Conservation (phyloP, 1,140 invertebrate genomes). For the Diachasmimorpha longicaudata region DNA sequence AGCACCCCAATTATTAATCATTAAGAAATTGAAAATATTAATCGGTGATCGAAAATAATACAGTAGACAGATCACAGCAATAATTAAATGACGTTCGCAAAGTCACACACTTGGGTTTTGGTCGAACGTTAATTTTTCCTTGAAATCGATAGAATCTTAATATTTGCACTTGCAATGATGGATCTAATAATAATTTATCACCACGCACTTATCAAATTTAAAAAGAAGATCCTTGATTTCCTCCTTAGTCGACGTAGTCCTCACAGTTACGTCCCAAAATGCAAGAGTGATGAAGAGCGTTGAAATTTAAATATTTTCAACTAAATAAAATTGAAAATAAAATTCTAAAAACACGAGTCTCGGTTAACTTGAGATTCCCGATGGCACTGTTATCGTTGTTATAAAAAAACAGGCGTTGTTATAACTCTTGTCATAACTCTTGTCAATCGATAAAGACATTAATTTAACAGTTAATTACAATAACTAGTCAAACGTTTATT, state of each 20-base stretch:
- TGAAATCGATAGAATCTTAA: neutral
- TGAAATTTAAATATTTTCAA: neutral
- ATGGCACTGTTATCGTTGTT: conserved; percentile 6
- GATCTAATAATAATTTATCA: neutral
- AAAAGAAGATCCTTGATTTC: neutral
- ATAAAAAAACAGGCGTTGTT: neutral
- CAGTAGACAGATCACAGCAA: conserved; percentile 3
- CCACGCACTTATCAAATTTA: neutral
- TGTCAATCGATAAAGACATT: neutral
- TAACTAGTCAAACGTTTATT: neutral
- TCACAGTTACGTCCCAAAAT: neutral
- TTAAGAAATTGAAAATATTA: conserved; percentile 4
- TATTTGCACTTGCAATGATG: neutral
- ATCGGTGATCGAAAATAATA: neutral
- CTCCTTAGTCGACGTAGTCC: neutral
- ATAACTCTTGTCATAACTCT: neutral
- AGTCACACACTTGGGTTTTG: conserved; percentile 17
- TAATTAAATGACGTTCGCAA: conserved; percentile 8
- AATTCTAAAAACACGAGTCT: neutral
- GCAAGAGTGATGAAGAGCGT: neutral
- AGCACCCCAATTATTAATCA: neutral
- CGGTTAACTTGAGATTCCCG: neutral
- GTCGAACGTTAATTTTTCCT: neutral
- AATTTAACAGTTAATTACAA: neutral
- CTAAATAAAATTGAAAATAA: neutral